phyloP scores from a whole-genome alignment of 2,888 invertebrate species.

The Agonopterix alstromeriana region DNA sequence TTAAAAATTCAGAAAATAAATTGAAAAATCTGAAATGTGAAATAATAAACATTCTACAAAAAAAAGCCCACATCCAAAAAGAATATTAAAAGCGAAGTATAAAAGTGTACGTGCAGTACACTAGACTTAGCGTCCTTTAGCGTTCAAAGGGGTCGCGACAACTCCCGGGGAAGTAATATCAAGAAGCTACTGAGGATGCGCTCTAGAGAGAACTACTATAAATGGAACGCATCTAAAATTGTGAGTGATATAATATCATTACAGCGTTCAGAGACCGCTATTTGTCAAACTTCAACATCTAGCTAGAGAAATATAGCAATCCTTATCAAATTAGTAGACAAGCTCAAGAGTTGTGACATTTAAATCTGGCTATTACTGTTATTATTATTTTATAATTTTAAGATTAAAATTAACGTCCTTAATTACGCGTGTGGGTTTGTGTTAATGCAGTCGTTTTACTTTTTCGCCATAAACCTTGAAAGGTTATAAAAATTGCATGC shows the following conservation, averaged over 20 bases:
- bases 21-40: slow-evolving; percentile 28
- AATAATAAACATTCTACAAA: slow-evolving; percentile 42
- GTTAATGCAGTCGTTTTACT: slow-evolving; percentile 53
- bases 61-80: slow-evolving; percentile 67
- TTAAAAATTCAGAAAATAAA: slow-evolving; percentile 36
- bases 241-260: slow-evolving; percentile 25
- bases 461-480: slow-evolving; percentile 5
- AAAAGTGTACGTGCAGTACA: slow-evolving; percentile 9
- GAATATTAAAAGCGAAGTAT: slow-evolving; percentile 56
- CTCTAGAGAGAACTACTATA: background rate
- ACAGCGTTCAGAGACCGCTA: slow-evolving; percentile 42
- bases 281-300: slow-evolving; percentile 19
- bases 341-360: slow-evolving; percentile 28
- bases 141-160: slow-evolving; percentile 21
- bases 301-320: slow-evolving; percentile 9
- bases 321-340: slow-evolving; percentile 26
- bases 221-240: slow-evolving; percentile 10
- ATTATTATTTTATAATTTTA: slow-evolving; percentile 24
- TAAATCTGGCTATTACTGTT: slow-evolving; percentile 29
- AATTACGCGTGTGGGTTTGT: slow-evolving; percentile 72
- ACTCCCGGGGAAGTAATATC: slow-evolving; percentile 27
- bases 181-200: slow-evolving; percentile 24
- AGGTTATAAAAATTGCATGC: slow-evolving; percentile 27
- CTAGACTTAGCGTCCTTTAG: slow-evolving; percentile 7
- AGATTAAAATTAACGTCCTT: slow-evolving; percentile 38